Evolutionary conservation across 2,797 vertebrate species (phyloP), one percentile per base, ranked within the genome.

Genomic region (Peromyscus melanophrys): DNA sequence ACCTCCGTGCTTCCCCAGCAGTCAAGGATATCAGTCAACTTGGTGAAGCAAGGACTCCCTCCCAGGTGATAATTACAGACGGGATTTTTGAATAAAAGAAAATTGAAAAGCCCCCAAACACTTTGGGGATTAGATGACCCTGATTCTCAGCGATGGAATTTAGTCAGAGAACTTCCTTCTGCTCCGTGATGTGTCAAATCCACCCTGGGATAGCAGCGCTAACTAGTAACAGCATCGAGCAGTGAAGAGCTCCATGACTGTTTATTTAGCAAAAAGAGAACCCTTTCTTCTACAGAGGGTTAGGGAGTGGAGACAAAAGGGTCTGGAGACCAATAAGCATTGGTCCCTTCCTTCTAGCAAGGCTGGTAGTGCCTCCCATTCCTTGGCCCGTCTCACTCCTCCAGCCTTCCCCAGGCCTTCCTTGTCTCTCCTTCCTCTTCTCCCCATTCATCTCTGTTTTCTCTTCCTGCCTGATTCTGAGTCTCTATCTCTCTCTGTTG

Each of bases 371-470:
- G 2, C 16, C 57, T 43, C 65, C 8, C 40, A n/a, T 2, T 17
- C 13, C 0, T 1, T 2, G 3, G 17, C 6, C 43, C 0, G 23
- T 31, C 4, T 19, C 12, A 2, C 9, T 16, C 19, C 0, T 31
- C 13, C 10, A 4, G 4, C 1, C 8, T 6, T n/a, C 65, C 49
- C 52, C n/a, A 10, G 12, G 29, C 34, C 40, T 19, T 17, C 55
- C 77, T 4, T 34, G 8, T 21, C n/a, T 57, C 11, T 21, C 11
- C 43, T 52, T 5, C 31, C 9, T 67, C 40, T 63, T 46, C 46
- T 27, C n/a, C 17, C 81, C 40, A 40, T 29, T 11, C 61, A 75
- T 61, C 37, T 14, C 34, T 11, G 6, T 31, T 49, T 75, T 34
- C 27, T 46, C 43, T 65, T 19, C 27, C 49, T 86, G 3, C 3